These are phyloP conservation scores for Colletes collaris DNA, from an alignment of 2,888 invertebrate genomes.

Conservation along the genomic window DNA sequence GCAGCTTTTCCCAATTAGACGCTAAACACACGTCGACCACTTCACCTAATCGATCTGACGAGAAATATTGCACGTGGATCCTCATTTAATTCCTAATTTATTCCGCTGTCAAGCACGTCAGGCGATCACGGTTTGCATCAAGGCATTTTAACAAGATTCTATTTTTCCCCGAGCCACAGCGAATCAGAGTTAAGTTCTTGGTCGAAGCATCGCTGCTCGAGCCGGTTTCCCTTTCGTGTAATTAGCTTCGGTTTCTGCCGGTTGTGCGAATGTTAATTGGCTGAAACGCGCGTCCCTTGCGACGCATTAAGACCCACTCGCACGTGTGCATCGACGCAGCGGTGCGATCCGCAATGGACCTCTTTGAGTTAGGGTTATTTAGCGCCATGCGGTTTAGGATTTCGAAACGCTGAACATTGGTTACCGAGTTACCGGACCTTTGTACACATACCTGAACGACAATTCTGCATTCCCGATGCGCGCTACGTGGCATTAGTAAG, in stretches of 20 bases:
- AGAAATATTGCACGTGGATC: no score
- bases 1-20: no score
- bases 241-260: slow-evolving; percentile 54
- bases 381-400: slow-evolving; percentile 32
- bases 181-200: neutral
- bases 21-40: no score
- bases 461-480: neutral
- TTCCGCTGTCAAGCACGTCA: no score
- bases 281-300: slow-evolving; percentile 49
- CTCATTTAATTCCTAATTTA: no score
- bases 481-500: neutral
- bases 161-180: neutral
- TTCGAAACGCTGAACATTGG: slow-evolving; percentile 2
- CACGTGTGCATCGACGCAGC: slow-evolving; percentile 40
- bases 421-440: neutral
- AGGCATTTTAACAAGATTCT: neutral
- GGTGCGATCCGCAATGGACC: slow-evolving; percentile 38
- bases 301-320: slow-evolving; percentile 46
- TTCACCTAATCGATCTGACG: no score
- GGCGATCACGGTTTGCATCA: no score
- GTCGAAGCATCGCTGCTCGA: slow-evolving; percentile 15
- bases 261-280: slow-evolving; percentile 51
- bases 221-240: slow-evolving; percentile 47
- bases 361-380: slow-evolving; percentile 48
- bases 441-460: slow-evolving; percentile 5